phyloP scores from a whole-genome alignment of 2,113 vertebrate genomes.

The Gallinago media region DNA sequence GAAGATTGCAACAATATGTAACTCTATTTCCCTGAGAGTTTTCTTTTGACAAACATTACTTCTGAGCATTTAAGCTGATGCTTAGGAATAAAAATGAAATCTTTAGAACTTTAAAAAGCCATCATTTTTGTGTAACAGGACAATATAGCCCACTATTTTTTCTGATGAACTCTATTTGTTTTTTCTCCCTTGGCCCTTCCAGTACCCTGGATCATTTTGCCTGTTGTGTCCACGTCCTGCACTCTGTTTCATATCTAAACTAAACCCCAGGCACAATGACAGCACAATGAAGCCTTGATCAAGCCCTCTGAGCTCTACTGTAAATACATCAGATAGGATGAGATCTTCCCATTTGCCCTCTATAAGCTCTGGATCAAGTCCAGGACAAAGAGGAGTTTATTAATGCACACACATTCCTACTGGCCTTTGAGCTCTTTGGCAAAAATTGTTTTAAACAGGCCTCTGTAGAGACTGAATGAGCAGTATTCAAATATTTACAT shows the following conservation, averaged over 20 bases:
- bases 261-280: slow-evolving; percentile 14
- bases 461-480: slow-evolving; percentile 4
- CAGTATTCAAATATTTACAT: slow-evolving; percentile 64
- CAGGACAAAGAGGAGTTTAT: slow-evolving; percentile 57
- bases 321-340: slow-evolving; percentile 56
- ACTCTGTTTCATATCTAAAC: slow-evolving; percentile 11
- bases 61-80: neutral
- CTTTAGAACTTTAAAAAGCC: neutral
- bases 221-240: neutral
- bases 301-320: slow-evolving; percentile 27
- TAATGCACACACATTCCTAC: slow-evolving; percentile 52
- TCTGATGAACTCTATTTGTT: neutral
- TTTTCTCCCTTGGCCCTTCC: neutral
- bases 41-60: neutral
- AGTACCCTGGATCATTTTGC: neutral
- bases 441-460: slow-evolving; percentile 35
- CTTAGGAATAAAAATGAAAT: neutral
- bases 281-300: slow-evolving; percentile 53
- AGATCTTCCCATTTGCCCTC: slow-evolving; percentile 48
- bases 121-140: neutral
- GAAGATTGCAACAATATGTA: neutral
- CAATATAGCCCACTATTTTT: neutral
- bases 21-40: neutral
- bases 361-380: slow-evolving; percentile 50
- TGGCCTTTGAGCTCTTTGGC: slow-evolving; percentile 46